Evolutionary conservation across 2,888 invertebrate species (phyloP), one percentile per base, ranked within the genome.

Genomic region (Busseola fusca): DNA sequence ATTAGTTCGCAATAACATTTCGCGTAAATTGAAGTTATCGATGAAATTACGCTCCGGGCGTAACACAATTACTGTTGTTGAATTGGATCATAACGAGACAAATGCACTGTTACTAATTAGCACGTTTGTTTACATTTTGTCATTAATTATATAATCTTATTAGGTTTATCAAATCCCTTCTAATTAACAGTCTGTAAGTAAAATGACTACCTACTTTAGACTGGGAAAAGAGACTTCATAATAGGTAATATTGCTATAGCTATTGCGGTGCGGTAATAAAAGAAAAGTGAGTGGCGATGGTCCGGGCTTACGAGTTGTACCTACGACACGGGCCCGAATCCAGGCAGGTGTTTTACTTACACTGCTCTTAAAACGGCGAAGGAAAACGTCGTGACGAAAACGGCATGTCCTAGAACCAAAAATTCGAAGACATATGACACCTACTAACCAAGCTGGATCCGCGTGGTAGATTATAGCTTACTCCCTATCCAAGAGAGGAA

Each of bases 11-110:
- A 89, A 90, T 88, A 89, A 87, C 82, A 86, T 89, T 90, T 88
- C 87, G 87, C 82, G 87, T 89, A 89, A 90, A 91, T 88, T 87
- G 84, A 87, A 91, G 84, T 91, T 91, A 90, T 91, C 88, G 88
- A 84, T 83, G 82, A 83, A 88, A 91, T 91, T 88, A 83, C 81
- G 90, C 89, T 84, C 72, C 82, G 80, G 85, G 90, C 87, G 79
- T 84, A 83, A 86, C 81, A 85, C 86, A 87, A 88, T 90, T 90
- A 88, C 86, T 87, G 87, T 83, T 86, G 83, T 83, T 84, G 80
- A 67, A 72, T 70, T 76, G n/a, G 10, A n/a, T 79, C 80, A 83
- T 85, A 89, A 86, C 87, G 83, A 88, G 87, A 88, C 87, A 85
- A 88, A 91, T 88, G 86, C 84, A 66, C 72, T 82, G 86, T 80